Evolutionary conservation across 2,113 vertebrate species (phyloP), one percentile per base, ranked within the genome.

Genomic region (Ivindomyrus marchei): DNA sequence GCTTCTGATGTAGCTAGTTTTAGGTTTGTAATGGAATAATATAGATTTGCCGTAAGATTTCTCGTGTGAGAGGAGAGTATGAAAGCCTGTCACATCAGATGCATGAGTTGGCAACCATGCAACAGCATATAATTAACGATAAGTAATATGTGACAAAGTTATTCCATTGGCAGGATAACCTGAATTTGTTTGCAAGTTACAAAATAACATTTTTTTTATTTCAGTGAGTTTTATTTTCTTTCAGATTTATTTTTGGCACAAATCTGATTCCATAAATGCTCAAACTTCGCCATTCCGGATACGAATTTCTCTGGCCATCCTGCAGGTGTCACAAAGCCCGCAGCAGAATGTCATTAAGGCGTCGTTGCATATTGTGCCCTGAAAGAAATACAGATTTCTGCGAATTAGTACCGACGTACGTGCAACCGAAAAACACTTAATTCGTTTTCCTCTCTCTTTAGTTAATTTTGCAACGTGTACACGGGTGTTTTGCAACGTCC

Each of bases 271-370:
- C 53, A 56, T 21, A 21, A 56, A 5, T 56, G 53, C 53, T 56
- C 53, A 92, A 84, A 94, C 47, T 1, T 96, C 95, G 92, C 96
- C 95, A 90, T 94, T 96, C 88, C 94, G 95, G 93, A 95, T 95
- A 88, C 95, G 96, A 36, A 97, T 93, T 95, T 97, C 97, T 90
- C 97, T 92, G 6, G 96, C 93, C 97, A 97, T 97, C 90, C 97
- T 95, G 93, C 97, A 97, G 2, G 89, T 4, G 88, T 97, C 97
- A 85, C 93, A 96, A 0, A 90, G 0, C 88, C 95, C 95, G 86
- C 97, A 97, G 93, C 90, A 97, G 90, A 83, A 94, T 52, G 90
- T 93, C 95, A 96, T 94, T 91, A 96, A 50, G 31, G 94, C 94
- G 0, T 97, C 97, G 13, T 96, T 95, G 91, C 94, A 95, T 87